These are phyloP conservation scores for Cercopithecus hamlyni DNA, from an alignment of 2,797 vertebrate genomes.

Conservation along the genomic window DNA sequence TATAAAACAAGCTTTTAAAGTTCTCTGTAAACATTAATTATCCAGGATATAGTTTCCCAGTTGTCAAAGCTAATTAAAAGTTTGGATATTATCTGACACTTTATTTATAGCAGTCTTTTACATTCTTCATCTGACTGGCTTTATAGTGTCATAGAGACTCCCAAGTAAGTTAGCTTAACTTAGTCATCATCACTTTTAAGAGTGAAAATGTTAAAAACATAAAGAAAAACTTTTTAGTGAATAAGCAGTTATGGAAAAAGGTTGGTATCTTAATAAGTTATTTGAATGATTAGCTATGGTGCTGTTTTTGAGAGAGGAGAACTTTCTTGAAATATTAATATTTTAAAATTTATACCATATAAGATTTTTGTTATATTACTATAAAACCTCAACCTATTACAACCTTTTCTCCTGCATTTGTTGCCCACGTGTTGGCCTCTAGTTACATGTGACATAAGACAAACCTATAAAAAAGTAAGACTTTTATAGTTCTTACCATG, in stretches of 20 bases:
- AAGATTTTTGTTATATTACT: not conserved
- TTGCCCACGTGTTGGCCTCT: not conserved
- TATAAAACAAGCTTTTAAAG: not conserved
- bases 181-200: not conserved
- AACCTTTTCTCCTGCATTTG: not conserved
- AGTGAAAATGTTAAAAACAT: not conserved
- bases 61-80: slow-evolving; percentile 1
- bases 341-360: not conserved
- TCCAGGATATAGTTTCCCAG: not conserved
- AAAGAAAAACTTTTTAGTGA: not conserved
- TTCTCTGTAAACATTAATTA: slow-evolving; percentile 26
- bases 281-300: not conserved
- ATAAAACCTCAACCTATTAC: not conserved
- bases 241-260: not conserved
- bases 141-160: not conserved
- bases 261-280: not conserved
- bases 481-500: not conserved
- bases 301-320: not conserved
- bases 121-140: not conserved
- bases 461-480: not conserved
- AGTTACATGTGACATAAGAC: not conserved
- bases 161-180: not conserved
- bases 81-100: not conserved
- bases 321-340: not conserved
- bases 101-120: not conserved